Conservation (phyloP, 2,113 vertebrate genomes). For the Panthera tigris region DNA sequence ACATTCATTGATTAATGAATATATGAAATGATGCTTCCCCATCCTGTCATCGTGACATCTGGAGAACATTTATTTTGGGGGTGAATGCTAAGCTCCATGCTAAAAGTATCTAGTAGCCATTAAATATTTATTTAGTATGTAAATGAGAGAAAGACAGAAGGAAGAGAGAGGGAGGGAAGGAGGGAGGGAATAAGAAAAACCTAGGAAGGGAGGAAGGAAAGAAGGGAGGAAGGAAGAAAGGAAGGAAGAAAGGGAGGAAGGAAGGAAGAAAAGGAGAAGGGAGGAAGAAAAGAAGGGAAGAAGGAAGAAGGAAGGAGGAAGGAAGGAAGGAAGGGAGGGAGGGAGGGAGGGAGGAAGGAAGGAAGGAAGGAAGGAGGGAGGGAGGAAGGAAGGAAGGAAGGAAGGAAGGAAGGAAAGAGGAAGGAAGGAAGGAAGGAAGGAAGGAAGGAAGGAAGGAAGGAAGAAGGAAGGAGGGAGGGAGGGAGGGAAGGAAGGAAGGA, state of each 20-base stretch:
- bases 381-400: not conserved
- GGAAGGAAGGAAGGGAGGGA: not conserved
- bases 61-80: slow-evolving; percentile 15
- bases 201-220: too few relatives aligned
- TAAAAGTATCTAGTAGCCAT: not conserved
- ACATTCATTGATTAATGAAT: slow-evolving; percentile 19
- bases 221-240: not conserved
- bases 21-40: not conserved
- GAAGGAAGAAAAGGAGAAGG: too few relatives aligned
- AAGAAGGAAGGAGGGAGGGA: too few relatives aligned
- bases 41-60: not conserved
- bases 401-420: too few relatives aligned
- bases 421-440: not conserved
- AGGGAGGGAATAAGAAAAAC: not conserved
- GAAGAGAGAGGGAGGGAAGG: not conserved
- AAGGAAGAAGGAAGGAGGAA: too few relatives aligned
- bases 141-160: not conserved
- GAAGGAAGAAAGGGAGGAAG: not conserved
- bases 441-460: too few relatives aligned
- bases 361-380: too few relatives aligned
- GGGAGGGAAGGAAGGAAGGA: too few relatives aligned
- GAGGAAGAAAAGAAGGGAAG: too few relatives aligned
- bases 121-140: not conserved
- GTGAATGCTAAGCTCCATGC: not conserved
- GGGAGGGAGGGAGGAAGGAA: too few relatives aligned